Percentiles rank a stretch among this genome's conserved stretches.
phyloP scores from a whole-genome alignment of 1,140 invertebrate genomes.

The Drosophila funebris region DNA sequence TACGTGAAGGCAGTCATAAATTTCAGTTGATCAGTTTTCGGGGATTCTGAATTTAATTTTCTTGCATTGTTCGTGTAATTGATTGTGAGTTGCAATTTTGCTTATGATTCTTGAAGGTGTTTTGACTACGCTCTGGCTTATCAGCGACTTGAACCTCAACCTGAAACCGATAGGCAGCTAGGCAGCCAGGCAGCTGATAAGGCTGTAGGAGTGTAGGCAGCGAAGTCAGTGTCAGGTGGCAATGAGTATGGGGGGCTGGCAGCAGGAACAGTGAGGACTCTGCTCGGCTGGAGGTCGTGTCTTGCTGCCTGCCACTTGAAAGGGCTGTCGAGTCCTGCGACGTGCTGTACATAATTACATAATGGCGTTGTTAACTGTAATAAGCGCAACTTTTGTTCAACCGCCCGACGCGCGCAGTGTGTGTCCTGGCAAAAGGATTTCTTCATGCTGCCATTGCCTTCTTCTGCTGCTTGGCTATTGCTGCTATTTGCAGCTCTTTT shows the following conservation, averaged over 20 bases:
- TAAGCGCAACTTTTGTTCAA: slow-evolving; percentile 74
- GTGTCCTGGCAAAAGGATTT: slow-evolving; percentile 77
- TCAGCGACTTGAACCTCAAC: slow-evolving; percentile 3
- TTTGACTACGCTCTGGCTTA: slow-evolving; percentile 18
- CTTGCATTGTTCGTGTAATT: not conserved
- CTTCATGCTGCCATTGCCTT: slow-evolving; percentile 8
- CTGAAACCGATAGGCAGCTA: not conserved
- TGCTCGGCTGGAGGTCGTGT: not conserved
- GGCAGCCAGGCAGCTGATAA: slow-evolving; percentile 4
- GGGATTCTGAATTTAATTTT: not conserved
- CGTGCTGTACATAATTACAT: slow-evolving; percentile 75
- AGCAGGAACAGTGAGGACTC: not conserved
- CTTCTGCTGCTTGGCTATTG: slow-evolving; percentile 26
- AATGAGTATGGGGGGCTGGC: not conserved
- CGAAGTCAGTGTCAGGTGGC: not conserved
- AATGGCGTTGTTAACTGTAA: slow-evolving; percentile 80
- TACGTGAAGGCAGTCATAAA: slow-evolving; percentile 43
- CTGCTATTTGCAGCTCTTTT: slow-evolving; percentile 35
- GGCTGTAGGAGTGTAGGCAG: not conserved
- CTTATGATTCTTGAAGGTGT: slow-evolving; percentile 3
- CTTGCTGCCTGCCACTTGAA: slow-evolving; percentile 20
- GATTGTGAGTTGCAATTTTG: slow-evolving; percentile 27
- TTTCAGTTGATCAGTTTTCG: slow-evolving; percentile 5
- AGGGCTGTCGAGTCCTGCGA: slow-evolving; percentile 26
- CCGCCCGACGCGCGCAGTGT: slow-evolving; percentile 62